Evolutionary conservation across 2,797 vertebrate species (phyloP), one percentile per base, ranked within the genome.

Genomic region (Pangasius macronema): DNA sequence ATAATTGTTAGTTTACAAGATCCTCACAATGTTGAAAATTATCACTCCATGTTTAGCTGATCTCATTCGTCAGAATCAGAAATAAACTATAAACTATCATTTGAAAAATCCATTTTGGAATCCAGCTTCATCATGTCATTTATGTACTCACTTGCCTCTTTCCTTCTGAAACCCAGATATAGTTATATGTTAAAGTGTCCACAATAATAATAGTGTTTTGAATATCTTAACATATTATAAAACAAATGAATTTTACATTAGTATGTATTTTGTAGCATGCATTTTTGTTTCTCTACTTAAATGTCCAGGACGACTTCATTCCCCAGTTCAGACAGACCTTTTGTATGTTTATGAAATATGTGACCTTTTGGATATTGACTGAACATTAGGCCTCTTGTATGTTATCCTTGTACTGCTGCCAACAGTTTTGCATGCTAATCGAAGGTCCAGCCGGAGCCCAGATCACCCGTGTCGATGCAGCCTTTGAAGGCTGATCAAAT

Each of bases 301-400:
- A 68, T 20, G 3, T 22, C 46, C 14, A 83, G 18, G 33, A 33
- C 42, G 0, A 51, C 16, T 51, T 36, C 30, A 13, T 53, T 68
- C n/a, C 63, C 10, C 18, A 68, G n/a, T 67, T 68, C 63, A 53
- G 42, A 51, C 36, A 72, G 61, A 68, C 72, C 72, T 51, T 77
- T 51, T 77, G 57, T 30, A 55, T 81, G 77, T 86, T 75, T 75
- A 33, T 63, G 20, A 61, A 85, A 85, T 75, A 63, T 63, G 5
- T 76, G 70, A 85, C 84, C 84, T 76, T 85, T 85, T 85, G 84
- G 70, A 85, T 85, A 75, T 85, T 85, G 70, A 85, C 84, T 75
- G 63, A 86, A 80, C 33, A 18, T 86, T 81, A 39, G 61, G 33
- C 61, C 85, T 80, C 75, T 55, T 86, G 59, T 80, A 67, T 86